Conservation (phyloP, 2,113 vertebrate species). For the Cyphomyrus discorhynchus region DNA sequence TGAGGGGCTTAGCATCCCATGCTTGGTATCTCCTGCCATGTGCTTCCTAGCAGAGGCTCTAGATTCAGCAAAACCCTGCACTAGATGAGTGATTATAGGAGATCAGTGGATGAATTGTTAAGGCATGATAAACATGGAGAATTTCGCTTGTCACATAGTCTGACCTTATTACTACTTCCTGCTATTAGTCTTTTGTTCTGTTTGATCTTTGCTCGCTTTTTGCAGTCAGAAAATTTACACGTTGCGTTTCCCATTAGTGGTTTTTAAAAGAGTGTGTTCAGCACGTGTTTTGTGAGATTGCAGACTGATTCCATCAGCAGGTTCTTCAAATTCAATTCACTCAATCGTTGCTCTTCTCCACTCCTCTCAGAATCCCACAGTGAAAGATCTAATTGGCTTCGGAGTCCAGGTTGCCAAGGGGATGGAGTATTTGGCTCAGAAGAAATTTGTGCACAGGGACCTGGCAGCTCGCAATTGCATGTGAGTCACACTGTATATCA, state of each 20-base stretch:
- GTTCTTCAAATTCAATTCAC: not conserved
- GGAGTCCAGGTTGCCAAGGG: slow-evolving; percentile 89
- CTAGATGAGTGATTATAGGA: not conserved
- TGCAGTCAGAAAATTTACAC: not conserved
- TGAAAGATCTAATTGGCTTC: slow-evolving; percentile 90
- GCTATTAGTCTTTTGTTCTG: not conserved
- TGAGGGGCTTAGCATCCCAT: not conserved
- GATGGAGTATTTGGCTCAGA: slow-evolving; percentile 91
- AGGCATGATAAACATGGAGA: not conserved
- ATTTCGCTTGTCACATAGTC: not conserved
- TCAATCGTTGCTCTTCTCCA: not conserved
- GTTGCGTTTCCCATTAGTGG: not conserved
- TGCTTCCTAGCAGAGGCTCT: not conserved
- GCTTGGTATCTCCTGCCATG: not conserved
- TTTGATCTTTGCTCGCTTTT: not conserved
- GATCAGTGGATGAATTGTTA: not conserved
- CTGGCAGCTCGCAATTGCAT: slow-evolving; percentile 96
- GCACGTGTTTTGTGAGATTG: not conserved
- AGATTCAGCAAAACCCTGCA: not conserved
- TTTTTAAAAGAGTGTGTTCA: not conserved
- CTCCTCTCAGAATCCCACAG: slow-evolving; percentile 73
- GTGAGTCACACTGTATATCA: slow-evolving; percentile 59
- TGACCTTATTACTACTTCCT: not conserved
- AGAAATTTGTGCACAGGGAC: slow-evolving; percentile 94
- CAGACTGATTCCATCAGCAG: not conserved